Evolutionary conservation across 2,113 vertebrate species (phyloP), one percentile per base, ranked within the genome.

Genomic region (Cochlearius cochlearius): DNA sequence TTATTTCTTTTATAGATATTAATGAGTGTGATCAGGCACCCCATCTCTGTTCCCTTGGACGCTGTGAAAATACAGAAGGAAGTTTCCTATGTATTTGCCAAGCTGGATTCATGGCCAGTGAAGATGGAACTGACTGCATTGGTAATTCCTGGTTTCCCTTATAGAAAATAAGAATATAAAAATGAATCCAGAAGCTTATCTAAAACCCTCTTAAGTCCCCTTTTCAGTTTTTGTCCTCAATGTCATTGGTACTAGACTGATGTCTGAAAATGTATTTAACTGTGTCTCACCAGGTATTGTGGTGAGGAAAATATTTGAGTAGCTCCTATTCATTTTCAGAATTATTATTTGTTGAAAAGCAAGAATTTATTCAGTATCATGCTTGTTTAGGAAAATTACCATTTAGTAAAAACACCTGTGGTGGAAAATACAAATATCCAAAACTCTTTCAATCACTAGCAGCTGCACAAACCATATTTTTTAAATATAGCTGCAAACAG

Each of bases 51-150:
- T 98, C 98, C 71, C 98, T 98, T 60, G 99, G 99, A 59, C 98
- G 91, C 91, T 99, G 99, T 98, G 98, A 97, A 97, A 99, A 99
- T 98, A 99, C 98, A 2, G 98, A 98, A 75, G 99, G 99, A 73
- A 98, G 98, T 93, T 99, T 99, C 98, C 96, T 98, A 59, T 99
- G 99, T 92, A 98, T 98, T 96, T 99, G 99, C 97, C 97, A 97
- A 21, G 96, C 96, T 52, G 99, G 99, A 64, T 99, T 99, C 96
- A 98, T 98, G 94, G 97, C 98, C 77, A 98, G 97, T 76, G 98
- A 98, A 96, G 98, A 98, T 93, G 98, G 98, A 88, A 99, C 98
- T 34, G 97, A 97, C 89, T 99, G 99, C 49, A 32, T 98, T 83
- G 99, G 99, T 99, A 98, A 98, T 80, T 88, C 66, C 26, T 84